Evolutionary conservation across 2,797 vertebrate species (phyloP).

Genomic region (Tadarida brasiliensis): DNA sequence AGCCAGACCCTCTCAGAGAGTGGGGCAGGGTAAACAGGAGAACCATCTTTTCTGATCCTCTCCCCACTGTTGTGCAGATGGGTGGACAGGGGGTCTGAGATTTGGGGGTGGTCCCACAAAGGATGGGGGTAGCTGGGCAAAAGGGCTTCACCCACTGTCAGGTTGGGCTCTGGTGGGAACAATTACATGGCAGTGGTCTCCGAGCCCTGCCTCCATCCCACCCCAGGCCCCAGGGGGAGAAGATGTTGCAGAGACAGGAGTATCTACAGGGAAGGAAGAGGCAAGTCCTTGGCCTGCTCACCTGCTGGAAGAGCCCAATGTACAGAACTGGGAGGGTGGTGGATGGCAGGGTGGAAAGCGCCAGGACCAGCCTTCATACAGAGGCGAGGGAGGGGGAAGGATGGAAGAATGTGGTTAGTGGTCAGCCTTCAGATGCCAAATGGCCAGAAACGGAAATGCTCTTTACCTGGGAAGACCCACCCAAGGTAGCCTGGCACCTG

Average conservation of each 20-base stretch:
- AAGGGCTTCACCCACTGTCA: background rate
- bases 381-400: constrained; percentile 85
- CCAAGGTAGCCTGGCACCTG: background rate
- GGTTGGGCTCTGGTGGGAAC: background rate
- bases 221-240: background rate
- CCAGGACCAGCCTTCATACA: constrained; percentile 96
- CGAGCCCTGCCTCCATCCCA: background rate
- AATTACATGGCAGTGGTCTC: background rate
- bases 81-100: background rate
- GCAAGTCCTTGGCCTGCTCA: constrained; percentile 71
- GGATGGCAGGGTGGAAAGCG: constrained; percentile 93
- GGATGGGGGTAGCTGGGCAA: background rate
- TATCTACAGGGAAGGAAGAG: background rate
- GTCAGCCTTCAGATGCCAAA: background rate
- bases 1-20: background rate
- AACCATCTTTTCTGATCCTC: too few species aligned
- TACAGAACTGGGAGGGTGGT: constrained; percentile 90
- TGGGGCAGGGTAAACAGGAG: background rate
- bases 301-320: constrained; percentile 94
- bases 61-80: background rate
- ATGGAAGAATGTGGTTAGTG: background rate
- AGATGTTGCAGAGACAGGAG: background rate
- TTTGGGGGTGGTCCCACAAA: background rate
- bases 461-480: background rate
- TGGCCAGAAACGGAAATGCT: background rate